Base-by-base conservation (phyloP, 1,140 invertebrate genomes). In the Trichonephila inaurata region DNA sequence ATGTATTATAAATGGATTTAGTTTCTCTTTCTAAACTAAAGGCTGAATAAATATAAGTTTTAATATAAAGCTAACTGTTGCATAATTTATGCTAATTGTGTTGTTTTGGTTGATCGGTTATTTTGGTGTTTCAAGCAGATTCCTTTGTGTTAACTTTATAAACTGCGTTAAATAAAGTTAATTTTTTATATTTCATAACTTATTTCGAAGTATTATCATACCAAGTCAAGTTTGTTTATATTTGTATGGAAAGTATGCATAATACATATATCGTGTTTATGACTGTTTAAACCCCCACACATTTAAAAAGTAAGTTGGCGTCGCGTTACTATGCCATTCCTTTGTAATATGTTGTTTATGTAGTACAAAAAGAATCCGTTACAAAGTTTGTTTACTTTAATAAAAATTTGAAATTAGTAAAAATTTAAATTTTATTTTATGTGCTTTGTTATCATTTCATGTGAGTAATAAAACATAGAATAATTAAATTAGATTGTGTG, bases 81-180 rank as follows among this genome's bases (percentile, higher is more conserved):
- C 87, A 93, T 93, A 93, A 93, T 93, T 93, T 93, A 93, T 93
- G 92, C 92, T 93, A 93, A 93, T 93, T 93, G 58, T 33, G 24
- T 91, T 81, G 62, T 89, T 93, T 88, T 88, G 87, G 85, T 89
- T 93, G 28, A 44, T 88, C 33, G 40, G 40, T 62, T 44, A 62
- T 89, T 81, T 64, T 64, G 81, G 3, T 58, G 66, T 89, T 89
- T 89, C n/a, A 24, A 18, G 28, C 24, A 4, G 18, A 77, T 40
- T 77, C 16, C 28, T 77, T 77, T 40, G 72, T 33, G 18, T 77
- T 33, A 33, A 77, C 10, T 33, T 77, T 19, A 40, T 2, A 4
- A 40, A 10, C 18, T 7, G 33, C 72, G 33, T 40, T 0, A 33
- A 77, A 69, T 69, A 69, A 69, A 24, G 51, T 64, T 33, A 18